Evolutionary conservation across 1,140 invertebrate species (phyloP), one percentile per base, ranked within the genome.

Genomic region (Neuroterus valhalla): DNA sequence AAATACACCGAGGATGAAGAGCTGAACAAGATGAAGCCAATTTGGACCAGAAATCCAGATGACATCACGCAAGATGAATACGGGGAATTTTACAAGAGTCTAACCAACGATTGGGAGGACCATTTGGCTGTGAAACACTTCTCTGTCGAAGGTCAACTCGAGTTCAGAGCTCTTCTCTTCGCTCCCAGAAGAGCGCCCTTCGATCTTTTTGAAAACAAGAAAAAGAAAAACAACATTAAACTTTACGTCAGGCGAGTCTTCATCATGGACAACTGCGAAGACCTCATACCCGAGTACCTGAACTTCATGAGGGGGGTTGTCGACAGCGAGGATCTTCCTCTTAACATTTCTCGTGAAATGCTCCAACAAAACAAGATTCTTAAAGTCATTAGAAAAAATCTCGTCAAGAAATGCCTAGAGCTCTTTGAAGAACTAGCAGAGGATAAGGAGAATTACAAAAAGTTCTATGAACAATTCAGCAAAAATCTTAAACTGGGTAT

Each of bases 241-340:
- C 88, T 99, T 80, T 99, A 99, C 84, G 98, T 99, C 0, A 92
- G 98, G 68, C 92, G 98, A 77, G 98, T 99, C 0, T 99, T 99
- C 92, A 99, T 99, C 89, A 99, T 99, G 98, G 98, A 99, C 90
- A 99, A 99, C 91, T 99, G 98, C 87, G 98, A 99, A 87, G 98
- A 99, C 81, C 92, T 99, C 4, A 99, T 99, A 86, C 98, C 98
- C 0, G 98, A 99, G 87, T 99, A 99, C 88, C 91, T 99, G 72
- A 99, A 98, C 92, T 99, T 98, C 91, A 94, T 99, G 80, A 96
- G 95, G 88, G 98, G 98, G 89, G 97, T 99, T 15, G 98, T 99
- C 15, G 98, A 99, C 90, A 97, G 96, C 69, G 98, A 99, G 90
- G 98, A 99, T 93, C 90, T 99, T 70, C 98, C 98, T 0, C 90